These are phyloP conservation scores for Bubo scandiacus DNA, from an alignment of 2,113 vertebrate species.

Conservation along the genomic window DNA sequence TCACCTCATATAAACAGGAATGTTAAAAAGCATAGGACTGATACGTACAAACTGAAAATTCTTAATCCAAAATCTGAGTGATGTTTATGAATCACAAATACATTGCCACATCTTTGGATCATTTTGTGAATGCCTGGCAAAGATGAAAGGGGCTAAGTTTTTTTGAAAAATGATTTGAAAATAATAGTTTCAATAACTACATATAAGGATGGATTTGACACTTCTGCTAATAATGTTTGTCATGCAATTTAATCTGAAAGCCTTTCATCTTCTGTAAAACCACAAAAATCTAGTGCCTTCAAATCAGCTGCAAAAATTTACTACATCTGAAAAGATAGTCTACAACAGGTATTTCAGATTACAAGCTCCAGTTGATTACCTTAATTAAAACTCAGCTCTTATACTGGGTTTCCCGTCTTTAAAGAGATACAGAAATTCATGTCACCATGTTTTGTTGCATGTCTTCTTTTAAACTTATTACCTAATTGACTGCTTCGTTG, in stretches of 20 bases:
- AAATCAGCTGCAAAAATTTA: neutral
- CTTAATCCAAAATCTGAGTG: neutral
- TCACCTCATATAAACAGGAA: neutral
- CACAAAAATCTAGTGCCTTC: neutral
- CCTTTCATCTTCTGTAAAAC: neutral
- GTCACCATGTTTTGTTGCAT: neutral
- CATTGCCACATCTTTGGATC: neutral
- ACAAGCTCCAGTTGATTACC: neutral
- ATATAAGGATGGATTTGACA: neutral
- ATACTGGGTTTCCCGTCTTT: neutral
- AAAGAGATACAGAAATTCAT: neutral
- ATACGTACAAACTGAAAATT: neutral
- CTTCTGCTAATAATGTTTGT: neutral
- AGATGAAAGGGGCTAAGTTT: neutral
- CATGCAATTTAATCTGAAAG: neutral
- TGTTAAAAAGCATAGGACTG: neutral
- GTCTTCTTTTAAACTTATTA: neutral
- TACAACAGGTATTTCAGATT: neutral
- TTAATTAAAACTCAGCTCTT: neutral
- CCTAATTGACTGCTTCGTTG: neutral
- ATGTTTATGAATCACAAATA: neutral
- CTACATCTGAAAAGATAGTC: neutral
- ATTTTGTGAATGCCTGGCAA: neutral
- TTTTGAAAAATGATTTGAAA: neutral
- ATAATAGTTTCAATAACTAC: neutral